A percentile compares a stretch with the other conserved stretches of the same genome.
Conservation (phyloP, 1,140 invertebrate species). For the Idris sp. region DNA sequence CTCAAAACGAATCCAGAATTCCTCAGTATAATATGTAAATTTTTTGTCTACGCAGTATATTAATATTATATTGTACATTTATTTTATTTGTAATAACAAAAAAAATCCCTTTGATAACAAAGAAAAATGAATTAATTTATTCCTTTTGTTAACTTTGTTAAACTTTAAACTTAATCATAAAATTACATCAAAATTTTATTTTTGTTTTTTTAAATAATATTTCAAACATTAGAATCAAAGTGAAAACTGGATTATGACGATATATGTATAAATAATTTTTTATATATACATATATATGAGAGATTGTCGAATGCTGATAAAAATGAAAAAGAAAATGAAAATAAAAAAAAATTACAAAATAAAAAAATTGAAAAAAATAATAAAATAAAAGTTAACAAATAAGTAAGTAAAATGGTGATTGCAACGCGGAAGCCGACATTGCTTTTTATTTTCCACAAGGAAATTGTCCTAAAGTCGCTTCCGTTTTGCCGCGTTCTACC, state of each 20-base stretch:
- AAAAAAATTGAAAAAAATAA: constrained; percentile 31
- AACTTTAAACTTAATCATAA: no score
- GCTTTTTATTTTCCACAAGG: constrained; percentile 47
- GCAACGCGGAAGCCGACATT: constrained; percentile 52
- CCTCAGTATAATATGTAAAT: constrained; percentile 9
- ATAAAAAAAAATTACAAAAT: no score
- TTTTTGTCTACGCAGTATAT: no score
- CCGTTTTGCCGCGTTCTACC: constrained; percentile 50
- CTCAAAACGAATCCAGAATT: constrained; percentile 14
- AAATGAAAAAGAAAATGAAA: no score
- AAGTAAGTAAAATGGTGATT: constrained; percentile 38
- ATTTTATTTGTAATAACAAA: no score
- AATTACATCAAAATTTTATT: no score
- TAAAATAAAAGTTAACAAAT: constrained; percentile 26
- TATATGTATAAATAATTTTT: constrained; percentile 29
- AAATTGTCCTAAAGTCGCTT: constrained; percentile 62
- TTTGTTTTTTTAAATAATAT: no score
- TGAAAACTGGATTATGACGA: constrained; percentile 5
- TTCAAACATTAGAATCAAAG: no score
- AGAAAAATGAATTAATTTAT: no score
- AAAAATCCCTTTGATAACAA: no score
- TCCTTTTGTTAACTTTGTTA: no score
- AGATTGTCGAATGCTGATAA: constrained; percentile 23
- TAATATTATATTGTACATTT: no score
- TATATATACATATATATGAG: constrained; percentile 34